Base-by-base conservation (phyloP, 1,140 invertebrate species). In the Psilanteris sp. region DNA sequence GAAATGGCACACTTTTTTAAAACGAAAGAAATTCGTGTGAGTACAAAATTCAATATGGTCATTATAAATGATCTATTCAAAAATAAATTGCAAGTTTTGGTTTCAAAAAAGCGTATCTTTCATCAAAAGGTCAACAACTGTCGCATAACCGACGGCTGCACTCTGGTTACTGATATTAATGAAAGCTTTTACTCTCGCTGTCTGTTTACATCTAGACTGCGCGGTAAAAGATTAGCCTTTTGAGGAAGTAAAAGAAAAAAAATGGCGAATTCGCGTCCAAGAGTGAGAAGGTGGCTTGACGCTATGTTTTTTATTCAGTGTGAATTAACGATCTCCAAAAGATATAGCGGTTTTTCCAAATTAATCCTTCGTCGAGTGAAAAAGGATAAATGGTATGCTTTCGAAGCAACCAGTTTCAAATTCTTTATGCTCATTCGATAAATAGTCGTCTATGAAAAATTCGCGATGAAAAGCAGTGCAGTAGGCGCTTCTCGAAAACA, bases 321-420 rank as follows among this genome's bases (percentile, higher is more conserved):
- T 71, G 39, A 71, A 71, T 71, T 71, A 71, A 71, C 48, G 67
- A 62, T 71, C 67, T 31, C 46, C 29, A 54, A 71, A 61, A 54
- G 48, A 48, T 52, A 54, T 37, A 61, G 67, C 67, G 37, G 55
- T 44, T 71, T 71, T 71, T 52, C 29, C 55, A 62, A 71, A 71
- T 71, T 71, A 71, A 71, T 71, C 67, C 55, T 71, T 55, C 55
- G 67, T 48, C 37, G 46, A 61, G 22, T 36, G 54, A 43, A 52
- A 31, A 20, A 59, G 48, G 15, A 62, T 71, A 55, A 71, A 71
- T 59, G 46, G 66, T 29, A 39, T 39, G 22, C 22, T 37, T 32
- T 59, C 39, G 46, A 52, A 61, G 55, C 55, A 61, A 43, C 46
- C 37, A 46, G 37, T 62, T 10, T 61, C 46, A 46, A 71, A 71